Evolutionary conservation across 2,113 vertebrate genomes (phyloP), one percentile per base, ranked within the genome.

Genomic region (Megaptera novaeangliae): DNA sequence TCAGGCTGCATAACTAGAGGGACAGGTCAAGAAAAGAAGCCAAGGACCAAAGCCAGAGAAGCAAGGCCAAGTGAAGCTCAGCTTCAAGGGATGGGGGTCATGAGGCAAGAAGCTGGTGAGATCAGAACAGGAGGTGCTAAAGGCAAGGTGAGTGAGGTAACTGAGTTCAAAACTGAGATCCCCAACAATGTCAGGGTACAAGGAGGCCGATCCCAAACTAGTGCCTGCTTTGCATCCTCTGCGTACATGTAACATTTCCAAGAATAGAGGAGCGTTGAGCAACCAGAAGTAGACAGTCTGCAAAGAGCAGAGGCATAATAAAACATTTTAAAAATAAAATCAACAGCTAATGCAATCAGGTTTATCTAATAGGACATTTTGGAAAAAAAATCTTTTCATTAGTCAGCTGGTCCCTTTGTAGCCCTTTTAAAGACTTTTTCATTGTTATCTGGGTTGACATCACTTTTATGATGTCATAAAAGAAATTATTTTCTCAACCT

Each of bases 241-340:
- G 55, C 0, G 55, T 20, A 9, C 57, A 59, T 59, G 23, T 59
- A 59, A 59, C 57, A 59, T 25, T 59, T 59, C 23, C 57, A 59
- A 59, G 25, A 74, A 72, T 1, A 72, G 27, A 72, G 59, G 55
- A 80, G 21, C 36, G 27, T 0, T 36, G 25, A 88, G 69, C 12
- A 49, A 36, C 41, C 63, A 64, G 25, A 66, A 92, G 72, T 31
- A 93, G 91, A 81, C 94, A 94, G 71, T 74, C 25, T 84, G 25
- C 25, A 88, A 95, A 87, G 23, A 91, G 80, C 13, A 88, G 29
- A 64, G 9, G 34, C 84, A 96, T 63, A 66, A 94, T 31, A 57
- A 89, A 96, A 96, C 27, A 88, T 46, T 44, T 80, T 7, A 71
- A 94, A 95, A 90, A 75, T 68, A 64, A 95, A 97, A 88, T 66